Evolutionary conservation across 2,797 vertebrate genomes (phyloP).

Genomic region (Coregonus ussuriensis): DNA sequence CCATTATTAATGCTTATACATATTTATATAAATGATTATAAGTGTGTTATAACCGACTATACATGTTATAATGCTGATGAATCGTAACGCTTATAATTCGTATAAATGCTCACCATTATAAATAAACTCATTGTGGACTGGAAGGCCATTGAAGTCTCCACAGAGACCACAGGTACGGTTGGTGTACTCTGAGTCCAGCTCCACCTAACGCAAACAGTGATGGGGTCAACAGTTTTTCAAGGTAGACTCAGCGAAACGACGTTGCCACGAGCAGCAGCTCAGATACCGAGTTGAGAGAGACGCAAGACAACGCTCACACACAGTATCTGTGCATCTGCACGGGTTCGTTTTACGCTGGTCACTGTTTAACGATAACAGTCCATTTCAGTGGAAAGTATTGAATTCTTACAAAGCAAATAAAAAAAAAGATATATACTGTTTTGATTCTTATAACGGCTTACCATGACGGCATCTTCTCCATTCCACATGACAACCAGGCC

Average conservation of each 20-base stretch:
- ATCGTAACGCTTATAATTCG: neutral
- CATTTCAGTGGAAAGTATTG: no score
- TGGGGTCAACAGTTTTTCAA: no score
- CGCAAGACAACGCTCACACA: no score
- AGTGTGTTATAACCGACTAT: neutral
- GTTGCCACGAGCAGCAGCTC: no score
- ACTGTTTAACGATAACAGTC: neutral
- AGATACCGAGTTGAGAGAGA: no score
- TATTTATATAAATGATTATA: neutral
- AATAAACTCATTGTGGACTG: conserved; percentile 83
- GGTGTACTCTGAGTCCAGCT: conserved; percentile 82
- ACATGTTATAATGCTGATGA: neutral
- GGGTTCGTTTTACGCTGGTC: no score
- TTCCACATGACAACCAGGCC: conserved; percentile 91
- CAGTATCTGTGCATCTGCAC: no score
- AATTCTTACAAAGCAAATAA: neutral
- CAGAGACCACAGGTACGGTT: conserved; percentile 92
- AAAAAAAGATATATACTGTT: neutral
- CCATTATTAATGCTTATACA: neutral
- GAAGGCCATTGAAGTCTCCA: conserved; percentile 90
- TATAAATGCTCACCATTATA: conserved; percentile 65
- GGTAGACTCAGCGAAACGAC: no score
- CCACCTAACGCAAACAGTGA: conserved; percentile 75
- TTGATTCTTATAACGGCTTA: conserved; percentile 51
- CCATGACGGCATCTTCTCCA: conserved; percentile 86